A percentile compares a stretch with the other conserved stretches of the same genome.
These are phyloP conservation scores for Xanthia icteritia DNA, from an alignment of 2,888 invertebrate species.

Conservation along the genomic window DNA sequence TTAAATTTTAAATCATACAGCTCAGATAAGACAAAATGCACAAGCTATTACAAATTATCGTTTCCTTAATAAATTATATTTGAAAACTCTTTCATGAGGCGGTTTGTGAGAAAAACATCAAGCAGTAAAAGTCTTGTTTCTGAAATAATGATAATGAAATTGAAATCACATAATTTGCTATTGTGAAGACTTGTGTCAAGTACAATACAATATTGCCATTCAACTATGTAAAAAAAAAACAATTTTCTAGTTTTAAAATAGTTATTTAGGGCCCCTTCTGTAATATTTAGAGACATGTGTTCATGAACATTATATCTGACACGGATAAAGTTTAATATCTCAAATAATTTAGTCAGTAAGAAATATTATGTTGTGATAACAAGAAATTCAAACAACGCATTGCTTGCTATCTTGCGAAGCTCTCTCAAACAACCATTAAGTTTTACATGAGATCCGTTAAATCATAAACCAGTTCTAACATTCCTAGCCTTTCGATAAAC, in stretches of 20 bases:
- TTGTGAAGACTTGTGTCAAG: not conserved
- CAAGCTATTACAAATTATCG: constrained; percentile 1
- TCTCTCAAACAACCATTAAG: constrained; percentile 21
- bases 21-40: not conserved
- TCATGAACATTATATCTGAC: not conserved
- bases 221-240: not conserved
- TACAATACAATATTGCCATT: not conserved
- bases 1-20: not conserved
- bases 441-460: constrained; percentile 17
- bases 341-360: constrained; percentile 5
- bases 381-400: constrained; percentile 33
- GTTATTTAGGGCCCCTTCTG: not conserved
- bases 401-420: constrained; percentile 20
- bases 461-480: constrained; percentile 33
- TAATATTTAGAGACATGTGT: not conserved
- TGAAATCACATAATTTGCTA: not conserved
- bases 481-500: constrained; percentile 32
- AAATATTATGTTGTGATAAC: constrained; percentile 24
- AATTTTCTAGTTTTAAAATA: not conserved
- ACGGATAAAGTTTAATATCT: constrained; percentile 25
- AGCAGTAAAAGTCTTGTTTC: not conserved
- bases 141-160: not conserved
- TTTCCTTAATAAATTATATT: constrained; percentile 10
- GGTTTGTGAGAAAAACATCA: not conserved
- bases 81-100: not conserved